phyloP scores from a whole-genome alignment of 2,888 invertebrate species.

The Pycnomerus fuliginosus region DNA sequence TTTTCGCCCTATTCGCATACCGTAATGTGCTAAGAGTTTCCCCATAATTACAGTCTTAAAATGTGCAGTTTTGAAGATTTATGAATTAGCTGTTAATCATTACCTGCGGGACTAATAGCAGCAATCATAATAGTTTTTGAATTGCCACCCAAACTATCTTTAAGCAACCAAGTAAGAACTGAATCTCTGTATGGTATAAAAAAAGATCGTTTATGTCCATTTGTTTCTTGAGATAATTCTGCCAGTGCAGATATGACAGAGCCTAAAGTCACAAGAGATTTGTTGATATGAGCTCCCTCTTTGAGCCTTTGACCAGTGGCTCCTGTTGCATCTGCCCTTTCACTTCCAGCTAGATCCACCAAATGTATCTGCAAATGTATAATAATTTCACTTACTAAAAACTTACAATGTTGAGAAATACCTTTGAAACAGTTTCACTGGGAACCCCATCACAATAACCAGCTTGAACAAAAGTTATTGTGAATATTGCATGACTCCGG shows the following conservation, averaged over 20 bases:
- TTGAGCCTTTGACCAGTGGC: slow-evolving; percentile 88
- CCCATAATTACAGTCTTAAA: slow-evolving; percentile 76
- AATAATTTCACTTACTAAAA: neutral
- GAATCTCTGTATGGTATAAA: slow-evolving; percentile 89
- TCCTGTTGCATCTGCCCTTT: slow-evolving; percentile 84
- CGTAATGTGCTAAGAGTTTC: slow-evolving; percentile 84
- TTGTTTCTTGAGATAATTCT: slow-evolving; percentile 57
- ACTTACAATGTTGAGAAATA: slow-evolving; percentile 31
- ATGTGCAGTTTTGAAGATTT: slow-evolving; percentile 1
- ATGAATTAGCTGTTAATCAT: slow-evolving; percentile 3
- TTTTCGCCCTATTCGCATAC: slow-evolving; percentile 87
- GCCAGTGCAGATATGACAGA: slow-evolving; percentile 86
- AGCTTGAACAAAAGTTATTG: slow-evolving; percentile 86
- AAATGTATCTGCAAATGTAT: slow-evolving; percentile 63
- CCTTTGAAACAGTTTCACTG: slow-evolving; percentile 86
- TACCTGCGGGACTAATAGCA: slow-evolving; percentile 61
- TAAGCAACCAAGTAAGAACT: slow-evolving; percentile 83
- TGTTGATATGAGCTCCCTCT: slow-evolving; percentile 89
- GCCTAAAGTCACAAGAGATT: slow-evolving; percentile 83
- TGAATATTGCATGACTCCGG: slow-evolving; percentile 89
- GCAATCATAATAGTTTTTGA: slow-evolving; percentile 92
- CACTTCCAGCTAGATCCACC: slow-evolving; percentile 88
- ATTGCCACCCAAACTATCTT: slow-evolving; percentile 86
- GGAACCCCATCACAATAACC: slow-evolving; percentile 85
- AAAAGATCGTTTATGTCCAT: slow-evolving; percentile 48